phyloP scores from a whole-genome alignment of 1,140 invertebrate species.

The Philopotamus ludificatus region DNA sequence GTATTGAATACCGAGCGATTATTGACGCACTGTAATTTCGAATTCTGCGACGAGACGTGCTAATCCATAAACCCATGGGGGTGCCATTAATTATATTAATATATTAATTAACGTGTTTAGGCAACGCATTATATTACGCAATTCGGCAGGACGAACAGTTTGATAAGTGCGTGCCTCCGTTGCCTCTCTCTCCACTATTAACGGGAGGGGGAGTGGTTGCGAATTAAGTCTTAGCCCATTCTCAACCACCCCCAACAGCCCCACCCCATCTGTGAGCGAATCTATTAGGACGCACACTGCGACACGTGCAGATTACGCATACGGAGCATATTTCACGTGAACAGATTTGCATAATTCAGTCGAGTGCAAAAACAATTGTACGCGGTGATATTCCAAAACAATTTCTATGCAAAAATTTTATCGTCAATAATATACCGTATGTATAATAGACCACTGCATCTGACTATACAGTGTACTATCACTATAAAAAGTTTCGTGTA shows the following conservation, averaged over 20 bases:
- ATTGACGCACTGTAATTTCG: no score
- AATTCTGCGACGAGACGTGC: no score
- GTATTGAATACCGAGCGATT: no score
- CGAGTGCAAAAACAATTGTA: background rate
- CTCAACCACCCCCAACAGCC: background rate
- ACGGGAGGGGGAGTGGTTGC: background rate
- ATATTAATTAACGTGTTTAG: no score
- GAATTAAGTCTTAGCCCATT: slow-evolving; percentile 6
- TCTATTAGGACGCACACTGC: background rate
- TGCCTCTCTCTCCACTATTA: background rate
- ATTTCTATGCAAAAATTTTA: no score
- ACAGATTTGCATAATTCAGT: background rate
- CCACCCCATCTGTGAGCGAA: background rate
- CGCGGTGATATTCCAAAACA: no score
- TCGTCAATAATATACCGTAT: no score
- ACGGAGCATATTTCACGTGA: background rate
- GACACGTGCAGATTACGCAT: slow-evolving; percentile 2
- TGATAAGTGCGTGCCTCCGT: background rate
- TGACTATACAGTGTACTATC: no score
- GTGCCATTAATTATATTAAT: no score
- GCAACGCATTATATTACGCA: background rate
- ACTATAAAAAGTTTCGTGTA: no score
- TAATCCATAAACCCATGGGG: no score
- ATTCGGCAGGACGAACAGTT: background rate
- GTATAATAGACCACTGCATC: no score